Percentiles rank a stretch among this genome's conserved stretches.
Conservation (phyloP, 2,113 vertebrate species). For the Oreochromis niloticus region DNA sequence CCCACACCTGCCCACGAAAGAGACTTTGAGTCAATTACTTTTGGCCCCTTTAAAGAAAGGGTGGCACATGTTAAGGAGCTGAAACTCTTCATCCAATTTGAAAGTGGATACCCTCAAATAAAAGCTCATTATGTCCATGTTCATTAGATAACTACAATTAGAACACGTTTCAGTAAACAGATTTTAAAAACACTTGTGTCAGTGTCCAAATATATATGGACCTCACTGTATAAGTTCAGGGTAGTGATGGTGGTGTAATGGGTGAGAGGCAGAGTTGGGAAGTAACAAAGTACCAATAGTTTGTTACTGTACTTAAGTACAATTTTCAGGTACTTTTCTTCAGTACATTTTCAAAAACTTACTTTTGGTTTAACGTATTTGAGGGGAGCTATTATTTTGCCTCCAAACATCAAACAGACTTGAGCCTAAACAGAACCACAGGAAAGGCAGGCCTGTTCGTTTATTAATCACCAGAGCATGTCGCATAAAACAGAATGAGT, state of each 20-base stretch:
- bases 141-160: not conserved
- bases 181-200: not conserved
- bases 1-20: not conserved
- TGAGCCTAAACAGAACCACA: not conserved
- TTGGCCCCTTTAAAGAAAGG: not conserved
- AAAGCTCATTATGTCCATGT: not conserved
- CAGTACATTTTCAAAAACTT: not conserved
- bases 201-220: not conserved
- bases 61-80: not conserved
- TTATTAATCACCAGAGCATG: not conserved
- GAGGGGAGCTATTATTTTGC: rapidly evolving
- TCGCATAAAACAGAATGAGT: not conserved
- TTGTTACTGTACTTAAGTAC: rapidly evolving
- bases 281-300: not conserved
- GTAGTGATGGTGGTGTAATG: not conserved
- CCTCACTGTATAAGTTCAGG: not conserved
- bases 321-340: rapidly evolving
- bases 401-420: not conserved
- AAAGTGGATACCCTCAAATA: not conserved
- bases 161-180: not conserved
- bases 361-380: not conserved
- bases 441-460: rapidly evolving
- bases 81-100: not conserved
- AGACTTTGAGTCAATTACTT: not conserved
- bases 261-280: not conserved